A percentile compares a stretch with the other conserved stretches of the same genome.
These are phyloP conservation scores for Hyphantria cunea DNA, from an alignment of 1,140 invertebrate species.

Conservation along the genomic window DNA sequence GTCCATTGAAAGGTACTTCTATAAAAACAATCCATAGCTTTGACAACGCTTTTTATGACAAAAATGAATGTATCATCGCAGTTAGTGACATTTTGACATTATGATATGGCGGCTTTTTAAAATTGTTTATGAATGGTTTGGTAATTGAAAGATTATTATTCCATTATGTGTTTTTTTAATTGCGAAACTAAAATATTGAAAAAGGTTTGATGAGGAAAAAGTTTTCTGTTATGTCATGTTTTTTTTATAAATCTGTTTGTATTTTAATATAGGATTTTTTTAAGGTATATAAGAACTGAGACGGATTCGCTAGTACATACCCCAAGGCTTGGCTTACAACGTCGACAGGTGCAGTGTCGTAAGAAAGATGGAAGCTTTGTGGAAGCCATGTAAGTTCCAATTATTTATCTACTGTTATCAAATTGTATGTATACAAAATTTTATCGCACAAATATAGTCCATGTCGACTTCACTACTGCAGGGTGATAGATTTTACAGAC, in stretches of 20 bases:
- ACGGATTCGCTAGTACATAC: conserved; percentile 66
- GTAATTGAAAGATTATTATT: too few species aligned
- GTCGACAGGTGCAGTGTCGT: conserved; percentile 68
- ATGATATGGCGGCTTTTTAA: background rate
- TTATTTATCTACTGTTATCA: background rate
- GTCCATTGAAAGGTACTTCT: conserved; percentile 49
- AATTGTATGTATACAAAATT: too few species aligned
- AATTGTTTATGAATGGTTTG: too few species aligned
- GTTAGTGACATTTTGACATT: background rate
- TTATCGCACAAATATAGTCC: too few species aligned
- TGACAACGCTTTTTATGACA: background rate
- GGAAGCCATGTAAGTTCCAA: conserved; percentile 65
- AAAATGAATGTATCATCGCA: background rate
- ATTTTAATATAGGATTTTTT: background rate
- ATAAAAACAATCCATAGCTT: conserved; percentile 3
- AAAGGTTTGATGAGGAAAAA: too few species aligned
- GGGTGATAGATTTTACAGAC: too few species aligned
- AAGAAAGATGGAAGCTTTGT: conserved; percentile 62
- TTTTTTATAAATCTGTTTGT: too few species aligned
- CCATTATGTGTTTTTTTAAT: too few species aligned
- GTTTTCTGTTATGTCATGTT: too few species aligned
- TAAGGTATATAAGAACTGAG: conserved; percentile 44
- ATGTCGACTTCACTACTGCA: too few species aligned
- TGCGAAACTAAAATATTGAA: too few species aligned
- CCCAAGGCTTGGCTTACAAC: conserved; percentile 64